A percentile compares a stretch with the other conserved stretches of the same genome.
Conservation (phyloP, 2,113 vertebrate species). For the Centrocercus urophasianus region DNA sequence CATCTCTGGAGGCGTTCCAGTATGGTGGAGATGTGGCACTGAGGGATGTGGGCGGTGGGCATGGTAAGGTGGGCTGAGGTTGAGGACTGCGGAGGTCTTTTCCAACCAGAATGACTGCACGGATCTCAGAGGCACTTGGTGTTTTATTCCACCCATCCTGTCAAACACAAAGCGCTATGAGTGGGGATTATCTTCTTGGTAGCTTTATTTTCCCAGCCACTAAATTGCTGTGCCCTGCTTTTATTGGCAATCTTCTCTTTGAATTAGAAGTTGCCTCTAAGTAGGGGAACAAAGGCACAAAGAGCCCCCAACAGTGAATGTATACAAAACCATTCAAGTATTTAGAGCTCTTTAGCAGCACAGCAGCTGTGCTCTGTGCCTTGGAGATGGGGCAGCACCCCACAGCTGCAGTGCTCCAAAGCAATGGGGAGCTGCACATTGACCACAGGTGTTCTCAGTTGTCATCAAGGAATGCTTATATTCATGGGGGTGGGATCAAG, state of each 20-base stretch:
- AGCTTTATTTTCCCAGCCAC: background rate
- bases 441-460: background rate
- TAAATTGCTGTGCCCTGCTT: no score
- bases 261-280: accelerated
- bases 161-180: accelerated
- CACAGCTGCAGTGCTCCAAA: background rate
- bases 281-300: background rate
- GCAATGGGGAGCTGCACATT: background rate
- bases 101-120: no score
- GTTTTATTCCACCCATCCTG: background rate
- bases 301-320: accelerated
- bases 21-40: no score
- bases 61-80: no score
- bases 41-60: no score
- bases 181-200: background rate
- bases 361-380: no score
- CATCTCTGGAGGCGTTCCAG: no score
- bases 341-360: background rate
- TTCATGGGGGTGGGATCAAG: accelerated
- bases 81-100: no score
- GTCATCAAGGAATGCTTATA: background rate
- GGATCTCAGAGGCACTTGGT: accelerated
- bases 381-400: accelerated
- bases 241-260: accelerated
- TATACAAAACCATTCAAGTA: background rate